A percentile compares a stretch with the other conserved stretches of the same genome.
Evolutionary conservation across 2,797 vertebrate genomes (phyloP).

Genomic region (Rhabdomys pumilio): DNA sequence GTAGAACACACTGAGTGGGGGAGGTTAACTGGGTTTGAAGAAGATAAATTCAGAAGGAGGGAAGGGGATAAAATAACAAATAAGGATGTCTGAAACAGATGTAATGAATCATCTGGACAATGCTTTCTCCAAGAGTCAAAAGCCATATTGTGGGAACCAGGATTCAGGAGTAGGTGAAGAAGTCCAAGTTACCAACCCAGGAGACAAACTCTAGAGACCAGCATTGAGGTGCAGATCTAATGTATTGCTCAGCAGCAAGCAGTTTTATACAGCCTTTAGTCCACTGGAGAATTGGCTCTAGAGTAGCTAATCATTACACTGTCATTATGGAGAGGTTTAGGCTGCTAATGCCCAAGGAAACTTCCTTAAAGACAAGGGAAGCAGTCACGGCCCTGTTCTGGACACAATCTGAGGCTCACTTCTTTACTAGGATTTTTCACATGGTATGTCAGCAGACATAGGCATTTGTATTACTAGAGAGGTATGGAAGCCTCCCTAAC

Average conservation of each 20-base stretch:
- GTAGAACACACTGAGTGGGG: not conserved
- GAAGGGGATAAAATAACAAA: not conserved
- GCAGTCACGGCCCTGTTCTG: not conserved
- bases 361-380: not conserved
- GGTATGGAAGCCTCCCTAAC: not conserved
- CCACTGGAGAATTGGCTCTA: not conserved
- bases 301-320: not conserved
- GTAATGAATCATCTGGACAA: not conserved
- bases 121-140: not conserved
- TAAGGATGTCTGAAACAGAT: not conserved
- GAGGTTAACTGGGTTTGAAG: too few species aligned
- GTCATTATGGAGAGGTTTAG: not conserved
- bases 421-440: not conserved
- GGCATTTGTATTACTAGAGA: not conserved
- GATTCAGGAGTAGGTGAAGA: not conserved
- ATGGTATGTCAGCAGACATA: not conserved
- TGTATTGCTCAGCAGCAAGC: not conserved
- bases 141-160: not conserved
- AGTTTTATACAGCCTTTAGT: not conserved
- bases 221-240: not conserved
- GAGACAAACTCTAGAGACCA: not conserved
- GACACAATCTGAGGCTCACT: not conserved
- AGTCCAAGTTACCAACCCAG: not conserved
- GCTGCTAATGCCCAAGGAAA: not conserved
- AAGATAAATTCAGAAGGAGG: not conserved